Evolutionary conservation across 2,113 vertebrate genomes (phyloP).

Genomic region (Erpornis zantholeuca): DNA sequence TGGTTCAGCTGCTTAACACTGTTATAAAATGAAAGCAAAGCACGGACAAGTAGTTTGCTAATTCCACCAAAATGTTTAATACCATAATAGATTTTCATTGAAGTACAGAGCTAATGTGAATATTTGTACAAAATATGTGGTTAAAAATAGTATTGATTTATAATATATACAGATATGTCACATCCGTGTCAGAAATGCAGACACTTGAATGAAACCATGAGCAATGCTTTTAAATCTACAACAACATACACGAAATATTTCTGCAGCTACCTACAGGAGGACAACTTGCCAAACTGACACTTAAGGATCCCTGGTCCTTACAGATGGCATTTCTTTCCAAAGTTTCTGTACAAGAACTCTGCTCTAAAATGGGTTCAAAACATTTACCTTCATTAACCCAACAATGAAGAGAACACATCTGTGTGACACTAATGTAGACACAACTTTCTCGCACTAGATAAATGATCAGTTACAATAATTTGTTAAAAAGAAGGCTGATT

Average conservation of each 20-base stretch:
- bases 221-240: conserved; percentile 58
- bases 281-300: conserved; percentile 48
- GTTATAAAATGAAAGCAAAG: background rate
- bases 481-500: background rate
- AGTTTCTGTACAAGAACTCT: conserved; percentile 1
- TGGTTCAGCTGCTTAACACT: background rate
- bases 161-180: conserved; percentile 80
- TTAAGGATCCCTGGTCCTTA: background rate
- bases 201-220: conserved; percentile 59
- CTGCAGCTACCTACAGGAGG: conserved; percentile 60
- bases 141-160: conserved; percentile 78
- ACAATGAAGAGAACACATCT: conserved; percentile 8
- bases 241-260: conserved; percentile 61
- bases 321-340: background rate
- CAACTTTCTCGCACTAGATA: background rate
- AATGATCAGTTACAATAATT: background rate
- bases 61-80: conserved; percentile 75
- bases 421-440: background rate
- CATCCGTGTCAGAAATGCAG: conserved; percentile 68
- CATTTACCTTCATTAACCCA: conserved; percentile 16
- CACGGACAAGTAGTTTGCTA: background rate
- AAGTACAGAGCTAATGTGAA: conserved; percentile 76
- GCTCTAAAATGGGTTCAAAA: conserved; percentile 33
- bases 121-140: conserved; percentile 79
- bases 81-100: conserved; percentile 72